Percentiles rank a stretch among this genome's conserved stretches.
phyloP scores from a whole-genome alignment of 2,113 vertebrate species.

The Thamnaconus septentrionalis region DNA sequence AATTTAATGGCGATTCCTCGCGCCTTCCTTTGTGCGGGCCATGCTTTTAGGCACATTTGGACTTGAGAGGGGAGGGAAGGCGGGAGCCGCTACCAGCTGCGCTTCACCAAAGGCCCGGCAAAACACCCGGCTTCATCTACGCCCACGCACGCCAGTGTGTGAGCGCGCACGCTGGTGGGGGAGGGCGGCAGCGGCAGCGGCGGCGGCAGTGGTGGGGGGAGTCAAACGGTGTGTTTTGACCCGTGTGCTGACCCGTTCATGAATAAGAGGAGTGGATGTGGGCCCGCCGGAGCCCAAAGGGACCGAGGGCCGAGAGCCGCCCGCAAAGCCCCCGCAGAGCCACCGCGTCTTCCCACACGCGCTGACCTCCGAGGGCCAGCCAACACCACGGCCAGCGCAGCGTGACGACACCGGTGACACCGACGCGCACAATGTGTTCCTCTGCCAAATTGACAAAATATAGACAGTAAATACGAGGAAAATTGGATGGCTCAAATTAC shows the following conservation, averaged over 20 bases:
- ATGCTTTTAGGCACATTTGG: slow-evolving; percentile 74
- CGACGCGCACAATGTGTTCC: slow-evolving; percentile 68
- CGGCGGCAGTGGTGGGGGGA: slow-evolving; percentile 5
- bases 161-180: too few species aligned
- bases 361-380: slow-evolving; percentile 77
- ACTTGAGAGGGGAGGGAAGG: slow-evolving; percentile 53
- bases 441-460: slow-evolving; percentile 79
- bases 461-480: slow-evolving; percentile 78
- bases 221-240: slow-evolving; percentile 78
- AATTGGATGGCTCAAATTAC: slow-evolving; percentile 79
- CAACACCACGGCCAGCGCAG: slow-evolving; percentile 72
- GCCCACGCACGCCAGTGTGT: slow-evolving; percentile 69
- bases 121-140: slow-evolving; percentile 75
- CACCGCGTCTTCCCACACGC: slow-evolving; percentile 75
- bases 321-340: slow-evolving; percentile 69
- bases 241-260: slow-evolving; percentile 74
- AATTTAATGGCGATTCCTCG: slow-evolving; percentile 57
- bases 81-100: slow-evolving; percentile 57
- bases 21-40: slow-evolving; percentile 58
- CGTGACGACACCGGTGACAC: slow-evolving; percentile 76
- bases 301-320: slow-evolving; percentile 65
- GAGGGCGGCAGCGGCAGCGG: too few species aligned
- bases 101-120: slow-evolving; percentile 59
- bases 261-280: slow-evolving; percentile 77
- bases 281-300: slow-evolving; percentile 73